phyloP scores from a whole-genome alignment of 2,888 invertebrate species.

The Smittia sp. region DNA sequence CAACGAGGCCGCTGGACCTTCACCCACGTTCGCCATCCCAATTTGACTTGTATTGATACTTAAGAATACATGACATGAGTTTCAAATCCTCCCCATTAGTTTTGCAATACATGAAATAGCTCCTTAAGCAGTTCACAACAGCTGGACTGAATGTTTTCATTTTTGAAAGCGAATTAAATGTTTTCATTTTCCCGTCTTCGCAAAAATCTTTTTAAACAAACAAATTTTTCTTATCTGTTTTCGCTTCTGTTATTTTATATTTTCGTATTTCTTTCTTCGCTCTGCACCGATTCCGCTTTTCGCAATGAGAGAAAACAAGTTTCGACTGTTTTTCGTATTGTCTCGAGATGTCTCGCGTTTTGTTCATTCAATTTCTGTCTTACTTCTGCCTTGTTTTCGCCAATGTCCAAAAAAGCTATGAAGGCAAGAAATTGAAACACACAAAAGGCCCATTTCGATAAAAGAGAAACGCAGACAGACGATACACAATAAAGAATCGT shows the following conservation, averaged over 20 bases:
- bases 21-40: too few species aligned
- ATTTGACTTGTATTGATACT: too few species aligned
- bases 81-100: too few species aligned
- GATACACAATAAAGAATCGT: conserved; percentile 16
- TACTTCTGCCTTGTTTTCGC: neutral
- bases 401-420: conserved; percentile 8
- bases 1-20: too few species aligned
- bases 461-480: conserved; percentile 15
- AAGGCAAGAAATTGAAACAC: neutral
- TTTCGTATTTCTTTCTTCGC: neutral
- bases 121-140: too few species aligned
- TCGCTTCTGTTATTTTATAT: conserved; percentile 19
- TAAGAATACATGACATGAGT: too few species aligned
- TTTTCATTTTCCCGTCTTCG: neutral
- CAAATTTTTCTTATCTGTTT: conserved; percentile 32
- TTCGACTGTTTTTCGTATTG: conserved; percentile 11
- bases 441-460: neutral
- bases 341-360: conserved; percentile 22
- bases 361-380: conserved; percentile 36
- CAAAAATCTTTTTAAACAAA: conserved; percentile 31
- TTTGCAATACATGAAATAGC: too few species aligned
- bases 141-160: too few species aligned
- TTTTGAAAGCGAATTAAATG: too few species aligned
- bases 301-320: conserved; percentile 29
- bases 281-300: neutral